Evolutionary conservation across 2,888 invertebrate genomes (phyloP).

Genomic region (Eupelmus urozonus): DNA sequence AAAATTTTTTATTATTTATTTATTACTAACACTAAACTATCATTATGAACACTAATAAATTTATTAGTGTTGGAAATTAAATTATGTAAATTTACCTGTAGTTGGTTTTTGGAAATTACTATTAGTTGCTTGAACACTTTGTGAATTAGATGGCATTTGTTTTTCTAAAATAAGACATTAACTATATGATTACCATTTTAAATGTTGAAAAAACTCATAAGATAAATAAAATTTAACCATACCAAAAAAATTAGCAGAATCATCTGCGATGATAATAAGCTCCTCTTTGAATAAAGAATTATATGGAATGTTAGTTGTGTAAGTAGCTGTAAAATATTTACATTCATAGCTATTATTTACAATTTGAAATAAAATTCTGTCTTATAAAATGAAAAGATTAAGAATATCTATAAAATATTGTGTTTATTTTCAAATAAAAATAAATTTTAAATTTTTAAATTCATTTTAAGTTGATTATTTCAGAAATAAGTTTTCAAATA

Average conservation of each 20-base stretch:
- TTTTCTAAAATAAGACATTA: conserved; percentile 49
- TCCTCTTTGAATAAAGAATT: conserved; percentile 58
- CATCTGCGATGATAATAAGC: conserved; percentile 57
- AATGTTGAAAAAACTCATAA: conserved; percentile 16
- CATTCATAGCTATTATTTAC: conserved; percentile 29
- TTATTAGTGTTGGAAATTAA: too few species aligned
- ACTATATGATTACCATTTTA: background rate
- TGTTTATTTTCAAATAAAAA: background rate
- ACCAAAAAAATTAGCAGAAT: conserved; percentile 56
- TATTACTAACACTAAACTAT: background rate
- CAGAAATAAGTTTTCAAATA: too few species aligned
- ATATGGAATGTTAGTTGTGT: conserved; percentile 22
- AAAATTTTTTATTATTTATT: background rate
- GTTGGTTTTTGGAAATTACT: conserved; percentile 44
- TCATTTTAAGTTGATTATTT: background rate
- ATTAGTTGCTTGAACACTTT: conserved; percentile 36
- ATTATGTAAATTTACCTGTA: conserved; percentile 41
- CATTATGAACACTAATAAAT: too few species aligned
- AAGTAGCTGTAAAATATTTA: conserved; percentile 57
- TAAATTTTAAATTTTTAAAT: conserved; percentile 6
- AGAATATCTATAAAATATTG: conserved; percentile 22
- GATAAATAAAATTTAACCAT: conserved; percentile 12
- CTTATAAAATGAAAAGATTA: background rate
- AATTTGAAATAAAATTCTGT: conserved; percentile 43
- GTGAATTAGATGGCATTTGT: conserved; percentile 52